A percentile compares a stretch with the other conserved stretches of the same genome.
Conservation (phyloP, 2,888 invertebrate species). For the Trimorus sp. region DNA sequence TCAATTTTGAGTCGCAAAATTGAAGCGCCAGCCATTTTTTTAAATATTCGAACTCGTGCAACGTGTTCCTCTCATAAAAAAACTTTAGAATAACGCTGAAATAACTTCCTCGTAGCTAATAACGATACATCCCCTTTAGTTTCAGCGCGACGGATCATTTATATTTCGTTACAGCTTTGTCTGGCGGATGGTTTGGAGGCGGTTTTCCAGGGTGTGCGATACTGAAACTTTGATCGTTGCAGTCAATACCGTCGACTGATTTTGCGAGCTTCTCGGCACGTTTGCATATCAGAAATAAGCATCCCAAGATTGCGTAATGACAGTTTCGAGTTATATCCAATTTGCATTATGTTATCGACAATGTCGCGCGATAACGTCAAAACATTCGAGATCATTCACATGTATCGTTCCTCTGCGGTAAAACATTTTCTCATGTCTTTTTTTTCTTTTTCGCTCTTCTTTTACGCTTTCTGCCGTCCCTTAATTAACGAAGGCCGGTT, state of each 20-base stretch:
- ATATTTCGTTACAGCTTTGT: conserved; percentile 47
- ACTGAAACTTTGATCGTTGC: conserved; percentile 53
- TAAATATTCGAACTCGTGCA: too few species aligned
- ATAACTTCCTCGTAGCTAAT: too few species aligned
- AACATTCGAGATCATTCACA: conserved; percentile 31
- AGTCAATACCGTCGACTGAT: conserved; percentile 46
- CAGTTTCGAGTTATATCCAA: conserved; percentile 38
- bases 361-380: conserved; percentile 20
- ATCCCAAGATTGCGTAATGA: conserved; percentile 43
- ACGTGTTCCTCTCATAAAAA: too few species aligned
- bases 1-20: too few species aligned
- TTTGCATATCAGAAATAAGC: conserved; percentile 52
- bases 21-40: too few species aligned
- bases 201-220: conserved; percentile 52
- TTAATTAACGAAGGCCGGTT: conserved; percentile 13
- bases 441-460: too few species aligned
- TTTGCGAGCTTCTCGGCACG: conserved; percentile 31
- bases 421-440: too few species aligned
- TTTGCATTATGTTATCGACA: conserved; percentile 33
- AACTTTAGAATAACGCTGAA: too few species aligned
- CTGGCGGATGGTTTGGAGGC: conserved; percentile 37
- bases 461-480: too few species aligned
- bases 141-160: conserved; percentile 56
- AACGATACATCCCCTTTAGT: conserved; percentile 50
- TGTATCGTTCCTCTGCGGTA: too few species aligned